Evolutionary conservation across 2,888 invertebrate species (phyloP).

Genomic region (Rhodophaea formosa): DNA sequence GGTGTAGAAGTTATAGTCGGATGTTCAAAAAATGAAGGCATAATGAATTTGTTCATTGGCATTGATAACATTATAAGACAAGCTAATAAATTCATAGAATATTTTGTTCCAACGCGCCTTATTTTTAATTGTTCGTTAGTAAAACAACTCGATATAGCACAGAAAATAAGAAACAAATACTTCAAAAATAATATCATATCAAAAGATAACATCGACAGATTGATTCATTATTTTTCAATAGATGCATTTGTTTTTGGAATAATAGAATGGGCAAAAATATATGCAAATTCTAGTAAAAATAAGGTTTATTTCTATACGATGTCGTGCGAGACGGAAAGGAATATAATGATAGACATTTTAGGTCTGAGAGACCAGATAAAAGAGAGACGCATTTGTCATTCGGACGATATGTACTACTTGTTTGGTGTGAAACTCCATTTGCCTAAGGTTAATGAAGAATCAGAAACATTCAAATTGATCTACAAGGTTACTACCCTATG

Average conservation of each 20-base stretch:
- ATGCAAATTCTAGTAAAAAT: slow-evolving; percentile 25
- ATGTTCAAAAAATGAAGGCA: slow-evolving; percentile 84
- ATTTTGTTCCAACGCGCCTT: slow-evolving; percentile 36
- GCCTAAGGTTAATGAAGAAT: slow-evolving; percentile 28
- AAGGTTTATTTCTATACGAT: slow-evolving; percentile 47
- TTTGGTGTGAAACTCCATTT: slow-evolving; percentile 32
- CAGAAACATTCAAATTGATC: slow-evolving; percentile 37
- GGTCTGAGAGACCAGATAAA: slow-evolving; percentile 11
- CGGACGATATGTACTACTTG: slow-evolving; percentile 42
- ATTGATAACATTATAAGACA: slow-evolving; percentile 27
- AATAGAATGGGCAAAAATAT: slow-evolving; percentile 36
- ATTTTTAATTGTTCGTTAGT: slow-evolving; percentile 25
- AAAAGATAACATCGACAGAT: slow-evolving; percentile 29
- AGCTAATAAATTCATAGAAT: slow-evolving; percentile 33
- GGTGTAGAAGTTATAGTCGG: slow-evolving; percentile 84
- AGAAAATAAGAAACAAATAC: slow-evolving; percentile 36
- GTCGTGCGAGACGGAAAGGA: slow-evolving; percentile 43
- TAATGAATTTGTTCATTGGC: slow-evolving; percentile 24
- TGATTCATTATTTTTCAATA: slow-evolving; percentile 32
- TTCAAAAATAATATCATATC: slow-evolving; percentile 30
- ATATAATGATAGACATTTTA: slow-evolving; percentile 28
- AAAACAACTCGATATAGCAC: slow-evolving; percentile 38
- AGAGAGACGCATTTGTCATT: slow-evolving; percentile 32
- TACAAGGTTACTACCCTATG: slow-evolving; percentile 40
- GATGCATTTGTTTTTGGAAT: slow-evolving; percentile 34